A percentile compares a stretch with the other conserved stretches of the same genome.
phyloP scores from a whole-genome alignment of 2,797 vertebrate genomes.

The Ispidina picta region DNA sequence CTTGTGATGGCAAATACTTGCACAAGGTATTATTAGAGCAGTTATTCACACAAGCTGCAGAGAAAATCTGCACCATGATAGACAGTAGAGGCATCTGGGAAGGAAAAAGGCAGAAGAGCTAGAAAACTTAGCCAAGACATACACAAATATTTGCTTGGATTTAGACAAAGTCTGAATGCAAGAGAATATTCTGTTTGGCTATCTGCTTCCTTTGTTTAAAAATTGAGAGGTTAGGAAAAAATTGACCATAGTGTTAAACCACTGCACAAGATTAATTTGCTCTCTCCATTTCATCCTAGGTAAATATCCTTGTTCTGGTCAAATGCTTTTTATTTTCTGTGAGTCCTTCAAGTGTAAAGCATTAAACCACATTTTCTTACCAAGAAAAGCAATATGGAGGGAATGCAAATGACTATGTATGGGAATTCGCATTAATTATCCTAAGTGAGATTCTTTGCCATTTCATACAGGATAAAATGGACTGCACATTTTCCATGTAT shows the following conservation, averaged over 20 bases:
- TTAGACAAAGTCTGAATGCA: neutral
- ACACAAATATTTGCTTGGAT: neutral
- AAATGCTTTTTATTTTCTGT: neutral
- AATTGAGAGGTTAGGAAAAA: neutral
- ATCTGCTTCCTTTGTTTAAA: neutral
- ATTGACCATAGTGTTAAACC: neutral
- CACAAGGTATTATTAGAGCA: conserved; percentile 49
- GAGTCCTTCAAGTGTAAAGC: neutral
- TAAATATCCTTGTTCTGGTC: neutral
- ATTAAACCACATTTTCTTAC: neutral
- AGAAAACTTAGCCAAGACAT: neutral
- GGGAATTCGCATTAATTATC: neutral
- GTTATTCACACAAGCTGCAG: conserved; percentile 23
- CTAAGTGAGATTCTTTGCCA: neutral
- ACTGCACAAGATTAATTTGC: neutral
- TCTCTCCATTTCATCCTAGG: neutral
- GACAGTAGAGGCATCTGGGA: neutral
- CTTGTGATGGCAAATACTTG: conserved; percentile 20
- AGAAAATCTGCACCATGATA: conserved; percentile 8
- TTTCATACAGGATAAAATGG: neutral
- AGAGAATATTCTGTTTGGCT: neutral
- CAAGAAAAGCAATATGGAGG: neutral
- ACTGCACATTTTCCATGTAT: neutral
- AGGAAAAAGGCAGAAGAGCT: neutral
- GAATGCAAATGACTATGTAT: rapidly evolving